Conservation (phyloP, 2,113 vertebrate species). For the Platanista minor region DNA sequence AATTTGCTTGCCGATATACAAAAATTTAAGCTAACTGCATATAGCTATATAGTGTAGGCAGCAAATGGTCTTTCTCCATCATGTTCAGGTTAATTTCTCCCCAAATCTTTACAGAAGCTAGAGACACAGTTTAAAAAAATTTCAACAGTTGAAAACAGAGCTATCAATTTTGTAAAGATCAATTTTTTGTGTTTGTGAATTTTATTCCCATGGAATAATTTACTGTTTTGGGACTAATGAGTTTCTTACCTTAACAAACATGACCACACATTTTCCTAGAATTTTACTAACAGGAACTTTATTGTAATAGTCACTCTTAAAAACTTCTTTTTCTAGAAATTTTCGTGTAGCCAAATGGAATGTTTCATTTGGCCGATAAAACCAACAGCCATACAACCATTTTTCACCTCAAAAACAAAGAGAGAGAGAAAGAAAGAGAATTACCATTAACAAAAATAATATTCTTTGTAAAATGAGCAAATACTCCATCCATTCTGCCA, state of each 20-base stretch:
- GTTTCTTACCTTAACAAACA: constrained; percentile 97
- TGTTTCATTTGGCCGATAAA: constrained; percentile 98
- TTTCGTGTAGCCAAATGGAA: constrained; percentile 98
- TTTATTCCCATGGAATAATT: constrained; percentile 30
- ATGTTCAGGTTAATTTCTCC: constrained; percentile 20
- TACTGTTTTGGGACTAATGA: background rate
- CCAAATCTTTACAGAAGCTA: background rate
- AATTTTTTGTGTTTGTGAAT: background rate
- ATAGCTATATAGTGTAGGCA: background rate
- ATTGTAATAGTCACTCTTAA: constrained; percentile 99
- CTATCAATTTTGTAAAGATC: background rate
- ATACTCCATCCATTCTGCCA: background rate
- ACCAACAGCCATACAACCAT: constrained; percentile 99
- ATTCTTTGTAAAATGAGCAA: constrained; percentile 31
- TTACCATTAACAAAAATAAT: constrained; percentile 45
- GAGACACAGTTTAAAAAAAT: background rate
- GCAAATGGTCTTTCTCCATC: background rate
- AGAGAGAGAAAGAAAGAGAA: background rate
- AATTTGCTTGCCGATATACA: background rate
- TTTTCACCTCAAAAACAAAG: constrained; percentile 89
- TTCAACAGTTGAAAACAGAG: constrained; percentile 10
- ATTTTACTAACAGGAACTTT: constrained; percentile 98
- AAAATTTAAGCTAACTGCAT: background rate
- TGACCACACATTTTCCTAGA: constrained; percentile 98
- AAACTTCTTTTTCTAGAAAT: constrained; percentile 99